Conservation (phyloP, 1,140 invertebrate genomes). For the Gerris buenoi region DNA sequence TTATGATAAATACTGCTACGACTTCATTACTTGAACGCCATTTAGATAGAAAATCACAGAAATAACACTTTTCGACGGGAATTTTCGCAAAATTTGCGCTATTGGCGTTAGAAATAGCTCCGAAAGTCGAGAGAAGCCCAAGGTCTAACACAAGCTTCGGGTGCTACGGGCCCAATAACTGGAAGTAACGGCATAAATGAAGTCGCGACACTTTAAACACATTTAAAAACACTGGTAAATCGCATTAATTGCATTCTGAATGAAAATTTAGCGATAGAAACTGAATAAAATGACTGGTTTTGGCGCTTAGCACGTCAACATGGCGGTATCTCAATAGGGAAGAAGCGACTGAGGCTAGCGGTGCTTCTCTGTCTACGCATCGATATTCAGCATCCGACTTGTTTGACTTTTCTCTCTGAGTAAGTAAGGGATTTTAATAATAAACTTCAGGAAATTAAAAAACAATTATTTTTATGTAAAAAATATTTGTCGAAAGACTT, state of each 20-base stretch:
- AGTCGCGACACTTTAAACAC: neutral
- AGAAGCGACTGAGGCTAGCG: conserved; percentile 31
- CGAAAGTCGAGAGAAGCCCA: conserved; percentile 9
- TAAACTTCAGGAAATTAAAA: too few relatives aligned
- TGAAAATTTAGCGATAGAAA: neutral
- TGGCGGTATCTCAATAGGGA: conserved; percentile 33
- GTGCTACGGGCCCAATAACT: conserved; percentile 11
- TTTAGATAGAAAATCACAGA: neutral
- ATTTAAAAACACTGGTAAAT: neutral
- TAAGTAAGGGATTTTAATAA: too few relatives aligned
- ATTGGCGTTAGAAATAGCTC: neutral
- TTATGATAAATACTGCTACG: neutral
- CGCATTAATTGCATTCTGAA: neutral
- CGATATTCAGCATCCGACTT: neutral
- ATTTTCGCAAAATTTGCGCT: neutral
- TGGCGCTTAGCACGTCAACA: conserved; percentile 29
- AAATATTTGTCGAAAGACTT: too few relatives aligned
- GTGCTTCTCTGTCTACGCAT: neutral
- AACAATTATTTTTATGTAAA: too few relatives aligned
- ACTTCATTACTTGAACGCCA: neutral
- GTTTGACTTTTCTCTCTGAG: too few relatives aligned
- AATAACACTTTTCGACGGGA: neutral
- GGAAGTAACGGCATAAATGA: conserved; percentile 12
- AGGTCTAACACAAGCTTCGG: conserved; percentile 15
- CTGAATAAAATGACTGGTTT: conserved; percentile 14